Conservation (phyloP, 1,140 invertebrate genomes). For the Neomicropteryx cornuta region DNA sequence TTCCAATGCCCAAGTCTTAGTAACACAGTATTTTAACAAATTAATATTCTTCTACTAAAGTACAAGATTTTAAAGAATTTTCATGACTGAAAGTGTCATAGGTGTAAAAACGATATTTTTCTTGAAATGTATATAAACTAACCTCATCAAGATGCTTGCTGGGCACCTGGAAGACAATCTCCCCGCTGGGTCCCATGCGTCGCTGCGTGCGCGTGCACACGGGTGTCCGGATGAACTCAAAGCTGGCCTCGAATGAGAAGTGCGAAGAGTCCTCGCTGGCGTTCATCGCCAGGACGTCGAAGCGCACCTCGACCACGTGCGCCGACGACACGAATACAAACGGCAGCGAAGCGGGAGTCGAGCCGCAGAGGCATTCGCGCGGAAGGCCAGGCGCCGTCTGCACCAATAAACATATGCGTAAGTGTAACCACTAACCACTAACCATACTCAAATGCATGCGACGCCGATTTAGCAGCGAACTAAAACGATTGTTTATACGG, state of each 20-base stretch:
- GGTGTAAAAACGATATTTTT: too few species aligned
- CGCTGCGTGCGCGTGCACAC: conserved; percentile 52
- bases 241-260: conserved; percentile 72
- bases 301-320: conserved; percentile 68
- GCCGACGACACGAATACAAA: conserved; percentile 68
- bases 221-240: conserved; percentile 65
- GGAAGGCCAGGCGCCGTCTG: conserved; percentile 42
- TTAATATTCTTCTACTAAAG: too few species aligned
- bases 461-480: too few species aligned
- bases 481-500: too few species aligned
- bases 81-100: too few species aligned
- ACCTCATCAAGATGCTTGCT: conserved; percentile 53
- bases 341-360: conserved; percentile 33
- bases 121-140: conserved; percentile 22
- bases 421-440: too few species aligned
- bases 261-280: conserved; percentile 73
- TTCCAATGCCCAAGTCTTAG: too few species aligned
- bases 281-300: conserved; percentile 70
- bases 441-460: too few species aligned
- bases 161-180: conserved; percentile 51
- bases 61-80: too few species aligned
- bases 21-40: too few species aligned
- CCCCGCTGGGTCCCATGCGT: conserved; percentile 63
- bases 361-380: conserved; percentile 60
- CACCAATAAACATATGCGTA: too few species aligned